phyloP scores from a whole-genome alignment of 1,140 invertebrate genomes.

The Diachasmimorpha longicaudata region DNA sequence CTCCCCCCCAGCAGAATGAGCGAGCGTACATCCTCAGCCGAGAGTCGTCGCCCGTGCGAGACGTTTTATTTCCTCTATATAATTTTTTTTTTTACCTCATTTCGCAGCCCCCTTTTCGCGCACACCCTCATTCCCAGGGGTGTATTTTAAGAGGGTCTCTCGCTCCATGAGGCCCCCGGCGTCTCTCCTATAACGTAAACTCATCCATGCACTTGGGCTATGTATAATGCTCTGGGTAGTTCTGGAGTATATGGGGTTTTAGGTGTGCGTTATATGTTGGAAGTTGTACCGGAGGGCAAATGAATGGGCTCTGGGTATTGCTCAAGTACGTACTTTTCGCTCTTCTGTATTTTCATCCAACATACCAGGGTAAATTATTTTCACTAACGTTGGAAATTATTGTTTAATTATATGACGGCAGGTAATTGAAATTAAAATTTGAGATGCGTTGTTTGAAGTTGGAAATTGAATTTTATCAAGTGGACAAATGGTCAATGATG shows the following conservation, averaged over 20 bases:
- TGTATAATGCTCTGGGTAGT: not conserved
- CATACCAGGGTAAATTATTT: not conserved
- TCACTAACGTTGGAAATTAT: not conserved
- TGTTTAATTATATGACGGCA: not conserved
- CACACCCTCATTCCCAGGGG: constrained; percentile 38
- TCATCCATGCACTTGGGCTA: not conserved
- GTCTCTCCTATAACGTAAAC: constrained; percentile 15
- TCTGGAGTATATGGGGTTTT: too few relatives aligned
- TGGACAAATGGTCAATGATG: too few relatives aligned
- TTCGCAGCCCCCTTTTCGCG: constrained; percentile 26
- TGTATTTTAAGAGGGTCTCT: constrained; percentile 49
- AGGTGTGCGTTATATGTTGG: too few relatives aligned
- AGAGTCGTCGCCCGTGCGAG: constrained; percentile 15
- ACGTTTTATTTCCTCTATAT: constrained; percentile 9
- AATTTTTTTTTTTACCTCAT: constrained; percentile 25
- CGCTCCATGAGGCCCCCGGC: constrained; percentile 31
- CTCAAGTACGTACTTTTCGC: not conserved
- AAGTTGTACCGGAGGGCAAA: not conserved
- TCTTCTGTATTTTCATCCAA: not conserved
- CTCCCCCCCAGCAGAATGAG: not conserved
- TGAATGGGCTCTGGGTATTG: not conserved
- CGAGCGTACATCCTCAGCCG: not conserved
- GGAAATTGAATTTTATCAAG: too few relatives aligned
- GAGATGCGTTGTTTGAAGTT: too few relatives aligned
- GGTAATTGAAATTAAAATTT: too few relatives aligned